Conservation (phyloP, 2,797 vertebrate species). For the Silurus aristotelis region DNA sequence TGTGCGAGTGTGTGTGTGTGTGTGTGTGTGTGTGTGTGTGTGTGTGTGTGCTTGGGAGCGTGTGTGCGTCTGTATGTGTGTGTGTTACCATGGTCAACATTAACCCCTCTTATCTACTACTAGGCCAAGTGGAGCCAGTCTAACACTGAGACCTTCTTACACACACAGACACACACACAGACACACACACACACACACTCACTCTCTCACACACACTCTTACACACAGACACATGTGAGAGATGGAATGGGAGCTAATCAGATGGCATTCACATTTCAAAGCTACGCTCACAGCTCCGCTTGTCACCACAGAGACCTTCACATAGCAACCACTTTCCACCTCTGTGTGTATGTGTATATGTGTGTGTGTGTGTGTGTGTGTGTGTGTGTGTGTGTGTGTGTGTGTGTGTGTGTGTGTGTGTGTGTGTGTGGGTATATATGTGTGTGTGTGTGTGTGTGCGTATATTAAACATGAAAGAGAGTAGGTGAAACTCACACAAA, state of each 20-base stretch:
- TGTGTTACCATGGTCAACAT: constrained; percentile 46
- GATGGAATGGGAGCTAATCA: constrained; percentile 54
- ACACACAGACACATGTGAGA: not conserved
- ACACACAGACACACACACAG: constrained; percentile 2
- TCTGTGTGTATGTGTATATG: not conserved
- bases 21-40: not conserved
- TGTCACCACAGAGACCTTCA: constrained; percentile 49
- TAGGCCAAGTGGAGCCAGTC: constrained; percentile 65
- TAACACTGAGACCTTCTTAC: constrained; percentile 54
- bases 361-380: not conserved
- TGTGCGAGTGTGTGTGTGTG: not conserved
- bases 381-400: not conserved
- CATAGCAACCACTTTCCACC: constrained; percentile 26
- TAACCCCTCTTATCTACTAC: constrained; percentile 73
- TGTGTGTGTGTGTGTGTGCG: too few relatives aligned
- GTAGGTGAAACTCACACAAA: too few relatives aligned
- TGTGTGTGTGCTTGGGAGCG: not conserved
- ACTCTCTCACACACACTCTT: too few relatives aligned
- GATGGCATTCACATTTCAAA: constrained; percentile 51
- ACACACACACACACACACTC: constrained; percentile 18
- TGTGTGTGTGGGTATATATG: too few relatives aligned
- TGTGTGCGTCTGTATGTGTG: constrained; percentile 1
- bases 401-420: not conserved
- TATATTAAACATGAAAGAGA: too few relatives aligned
- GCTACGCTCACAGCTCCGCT: constrained; percentile 40